phyloP scores from a whole-genome alignment of 92 coral and sea anemone species.

The Galaxea fascicularis region DNA sequence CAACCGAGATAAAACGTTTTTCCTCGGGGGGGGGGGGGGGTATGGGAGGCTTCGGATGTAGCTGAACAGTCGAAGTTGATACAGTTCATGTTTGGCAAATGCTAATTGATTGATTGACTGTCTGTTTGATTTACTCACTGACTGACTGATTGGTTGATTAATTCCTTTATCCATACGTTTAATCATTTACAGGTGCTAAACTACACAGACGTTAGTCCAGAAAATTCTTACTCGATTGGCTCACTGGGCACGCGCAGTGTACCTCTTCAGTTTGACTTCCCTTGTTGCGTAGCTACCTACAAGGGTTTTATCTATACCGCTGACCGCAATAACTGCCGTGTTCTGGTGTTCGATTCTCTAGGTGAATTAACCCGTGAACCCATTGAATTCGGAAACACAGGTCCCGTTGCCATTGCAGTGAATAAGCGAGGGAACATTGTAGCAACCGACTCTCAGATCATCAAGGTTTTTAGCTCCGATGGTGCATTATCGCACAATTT shows the following conservation, averaged over 20 bases:
- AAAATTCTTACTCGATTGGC: conserved; percentile 79
- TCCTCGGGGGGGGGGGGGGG: no score
- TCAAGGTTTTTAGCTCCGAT: conserved; percentile 90
- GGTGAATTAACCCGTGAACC: conserved; percentile 83
- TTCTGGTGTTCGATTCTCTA: conserved; percentile 65
- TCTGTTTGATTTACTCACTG: no score
- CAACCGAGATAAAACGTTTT: no score
- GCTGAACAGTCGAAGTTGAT: no score
- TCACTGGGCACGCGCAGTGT: conserved; percentile 74
- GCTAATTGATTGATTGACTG: no score
- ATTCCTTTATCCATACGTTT: no score
- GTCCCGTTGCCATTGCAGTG: conserved; percentile 81
- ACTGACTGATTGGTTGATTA: no score
- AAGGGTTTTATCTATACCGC: conserved; percentile 75
- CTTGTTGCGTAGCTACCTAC: conserved; percentile 75
- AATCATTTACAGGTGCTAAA: conserved; percentile 61
- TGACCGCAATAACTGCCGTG: conserved; percentile 83
- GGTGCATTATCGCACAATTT: conserved; percentile 82
- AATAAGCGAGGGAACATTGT: conserved; percentile 81
- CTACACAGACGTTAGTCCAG: conserved; percentile 67
- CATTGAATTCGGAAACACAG: conserved; percentile 75
- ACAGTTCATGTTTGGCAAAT: no score
- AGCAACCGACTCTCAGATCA: conserved; percentile 82
- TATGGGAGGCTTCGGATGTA: no score
- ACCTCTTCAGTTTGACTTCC: conserved; percentile 84